Evolutionary conservation across 2,797 vertebrate genomes (phyloP), one percentile per base, ranked within the genome.

Genomic region (Synanceia verrucosa): DNA sequence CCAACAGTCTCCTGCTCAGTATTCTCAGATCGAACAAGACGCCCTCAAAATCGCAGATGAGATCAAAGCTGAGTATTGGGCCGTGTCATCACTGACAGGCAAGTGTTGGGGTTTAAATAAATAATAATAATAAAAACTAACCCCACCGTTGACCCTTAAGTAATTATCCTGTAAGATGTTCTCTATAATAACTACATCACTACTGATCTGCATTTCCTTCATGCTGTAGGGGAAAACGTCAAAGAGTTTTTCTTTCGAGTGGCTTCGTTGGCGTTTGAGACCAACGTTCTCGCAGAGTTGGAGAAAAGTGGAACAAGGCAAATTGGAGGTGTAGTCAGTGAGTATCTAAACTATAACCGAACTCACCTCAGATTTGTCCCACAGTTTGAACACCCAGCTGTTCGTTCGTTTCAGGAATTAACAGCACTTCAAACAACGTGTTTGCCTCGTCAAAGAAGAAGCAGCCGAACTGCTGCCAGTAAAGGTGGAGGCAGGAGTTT

Each of bases 161-260:
- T n/a, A n/a, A n/a, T n/a, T n/a, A n/a, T n/a, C n/a, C n/a, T n/a
- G n/a, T n/a, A n/a, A n/a, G n/a, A n/a, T n/a, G n/a, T n/a, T n/a
- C n/a, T n/a, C n/a, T n/a, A n/a, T n/a, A n/a, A n/a, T n/a, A n/a
- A n/a, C n/a, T n/a, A n/a, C n/a, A n/a, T n/a, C n/a, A n/a, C n/a
- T n/a, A 36, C 53, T 57, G 24, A 58, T 56, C 43, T 63, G 0
- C 26, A 1, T 75, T 12, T 52, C 0, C 18, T 53, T 13, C 0
- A 2, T 18, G 24, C 29, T 46, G 14, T 75, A 99, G 98, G 97
- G n/a, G 97, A 98, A 91, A 98, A 97, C 1, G 97, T 99, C 67
- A 92, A 88, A 39, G 96, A 98, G 80, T 99, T 99, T 86, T 99
- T 99, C 91, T 99, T 98, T 86, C 95, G 98, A 0, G 95, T 99